A percentile compares a stretch with the other conserved stretches of the same genome.
Evolutionary conservation across 1,140 invertebrate species (phyloP).

Genomic region (Eumaeus atala): DNA sequence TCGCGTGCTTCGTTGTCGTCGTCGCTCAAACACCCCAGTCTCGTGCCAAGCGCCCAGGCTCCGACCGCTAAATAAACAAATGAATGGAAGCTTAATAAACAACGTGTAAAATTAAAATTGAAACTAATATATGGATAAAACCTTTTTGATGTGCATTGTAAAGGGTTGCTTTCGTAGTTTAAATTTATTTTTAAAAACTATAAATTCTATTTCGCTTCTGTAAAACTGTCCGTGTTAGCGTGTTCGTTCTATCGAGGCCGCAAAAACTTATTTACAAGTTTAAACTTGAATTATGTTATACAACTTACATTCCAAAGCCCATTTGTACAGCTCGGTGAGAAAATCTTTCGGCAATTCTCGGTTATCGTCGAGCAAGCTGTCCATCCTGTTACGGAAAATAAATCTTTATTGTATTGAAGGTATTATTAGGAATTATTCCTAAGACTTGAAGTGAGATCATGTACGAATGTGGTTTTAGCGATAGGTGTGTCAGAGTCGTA

Average conservation of each 20-base stretch:
- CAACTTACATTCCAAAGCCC: constrained; percentile 90
- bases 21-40: constrained; percentile 83
- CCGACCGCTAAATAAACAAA: constrained; percentile 79
- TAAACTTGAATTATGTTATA: constrained; percentile 2
- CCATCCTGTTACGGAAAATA: constrained; percentile 76
- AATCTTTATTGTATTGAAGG: too few species aligned
- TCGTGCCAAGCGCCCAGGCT: constrained; percentile 84
- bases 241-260: constrained; percentile 11
- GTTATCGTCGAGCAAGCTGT: constrained; percentile 78
- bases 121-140: not conserved
- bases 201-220: not conserved
- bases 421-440: too few species aligned
- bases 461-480: too few species aligned
- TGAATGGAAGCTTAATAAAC: constrained; percentile 16
- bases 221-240: not conserved
- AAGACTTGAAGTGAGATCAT: too few species aligned
- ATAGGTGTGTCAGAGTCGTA: too few species aligned
- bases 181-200: not conserved
- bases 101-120: too few species aligned
- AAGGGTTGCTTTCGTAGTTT: too few species aligned
- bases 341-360: constrained; percentile 84
- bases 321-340: constrained; percentile 89
- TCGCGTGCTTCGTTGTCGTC: constrained; percentile 78
- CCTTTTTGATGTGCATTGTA: not conserved
- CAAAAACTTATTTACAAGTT: not conserved